These are phyloP conservation scores for Aethina tumida DNA, from an alignment of 1,140 invertebrate species.

Conservation along the genomic window DNA sequence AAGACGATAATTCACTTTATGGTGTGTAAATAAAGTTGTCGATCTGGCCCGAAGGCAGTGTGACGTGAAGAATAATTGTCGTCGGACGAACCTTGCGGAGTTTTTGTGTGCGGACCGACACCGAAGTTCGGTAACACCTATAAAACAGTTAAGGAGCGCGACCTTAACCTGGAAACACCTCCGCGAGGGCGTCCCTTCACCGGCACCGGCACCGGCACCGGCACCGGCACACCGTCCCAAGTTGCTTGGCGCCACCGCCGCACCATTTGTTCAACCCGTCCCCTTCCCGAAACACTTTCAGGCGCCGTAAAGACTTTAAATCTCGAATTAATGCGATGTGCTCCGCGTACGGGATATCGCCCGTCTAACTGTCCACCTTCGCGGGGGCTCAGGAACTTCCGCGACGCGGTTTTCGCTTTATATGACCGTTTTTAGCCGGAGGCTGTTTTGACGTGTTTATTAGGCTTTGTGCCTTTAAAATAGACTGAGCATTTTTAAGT, in stretches of 20 bases:
- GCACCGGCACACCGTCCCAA: too few species aligned
- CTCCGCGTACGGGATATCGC: slow-evolving; percentile 24
- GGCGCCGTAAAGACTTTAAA: slow-evolving; percentile 48
- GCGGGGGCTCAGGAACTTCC: not conserved
- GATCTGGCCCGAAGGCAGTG: too few species aligned
- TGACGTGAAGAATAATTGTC: not conserved
- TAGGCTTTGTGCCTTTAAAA: too few species aligned
- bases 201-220: slow-evolving; percentile 11
- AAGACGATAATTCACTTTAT: too few species aligned
- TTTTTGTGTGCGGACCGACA: not conserved
- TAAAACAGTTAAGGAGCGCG: not conserved
- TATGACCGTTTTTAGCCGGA: too few species aligned
- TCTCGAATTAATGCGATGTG: slow-evolving; percentile 49
- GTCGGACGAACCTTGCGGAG: not conserved
- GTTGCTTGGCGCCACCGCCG: slow-evolving; percentile 20
- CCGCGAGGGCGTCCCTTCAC: slow-evolving; percentile 8
- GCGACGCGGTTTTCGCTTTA: not conserved
- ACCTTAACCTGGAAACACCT: slow-evolving; percentile 10
- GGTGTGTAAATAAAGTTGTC: too few species aligned
- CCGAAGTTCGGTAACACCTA: too few species aligned
- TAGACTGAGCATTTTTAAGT: too few species aligned
- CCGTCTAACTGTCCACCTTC: not conserved
- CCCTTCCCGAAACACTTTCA: slow-evolving; percentile 17
- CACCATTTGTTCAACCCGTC: slow-evolving; percentile 23
- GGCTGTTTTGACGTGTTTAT: too few species aligned